Base-by-base conservation (phyloP, 1,140 invertebrate species). In the Telenomus remus region DNA sequence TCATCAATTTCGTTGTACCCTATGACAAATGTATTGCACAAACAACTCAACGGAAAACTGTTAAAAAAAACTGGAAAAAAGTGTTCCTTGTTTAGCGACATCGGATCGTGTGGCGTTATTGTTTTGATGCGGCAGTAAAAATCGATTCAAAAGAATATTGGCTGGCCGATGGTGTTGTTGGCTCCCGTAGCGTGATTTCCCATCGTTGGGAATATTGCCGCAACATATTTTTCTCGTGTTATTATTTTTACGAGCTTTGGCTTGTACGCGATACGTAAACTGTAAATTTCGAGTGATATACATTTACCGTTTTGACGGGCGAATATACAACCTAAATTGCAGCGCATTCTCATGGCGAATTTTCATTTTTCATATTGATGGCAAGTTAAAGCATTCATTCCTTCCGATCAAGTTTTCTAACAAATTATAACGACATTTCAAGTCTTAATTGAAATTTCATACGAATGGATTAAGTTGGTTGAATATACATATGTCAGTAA, bases 81-180 rank as follows among this genome's bases (percentile, higher is more conserved):
- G 1, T 33, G 11, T 44, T 49, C 64, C 59, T 59, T 54, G 55
- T 65, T 65, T 44, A 35, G 46, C 16, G 49, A 43, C 49, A 54
- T 47, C 43, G 14, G 39, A 60, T 60, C 33, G 49, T 42, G 50
- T 19, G 35, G 39, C 8, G 46, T 51, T 66, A 57, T 66, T 39
- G 57, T 56, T 60, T 47, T 42, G 33, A 42, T 16, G 55, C 35
- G 13, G n/a, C 39, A 34, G 42, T 51, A 56, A 63, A 63, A 70
- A 70, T 70, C 66, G 57, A 70, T 70, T 60, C 34, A 27, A 54
- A 54, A 61, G 57, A 51, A 61, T 61, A 61, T 70, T 51, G 68
- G 12, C 39, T n/a, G 53, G 11, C 56, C 43, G 49, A 64, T 65
- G 12, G 42, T 27, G 55, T 34, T 60, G 70, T 59, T 59, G 54